A percentile compares a stretch with the other conserved stretches of the same genome.
These are phyloP conservation scores for Cervus canadensis DNA, from an alignment of 2,113 vertebrate genomes.

Conservation along the genomic window DNA sequence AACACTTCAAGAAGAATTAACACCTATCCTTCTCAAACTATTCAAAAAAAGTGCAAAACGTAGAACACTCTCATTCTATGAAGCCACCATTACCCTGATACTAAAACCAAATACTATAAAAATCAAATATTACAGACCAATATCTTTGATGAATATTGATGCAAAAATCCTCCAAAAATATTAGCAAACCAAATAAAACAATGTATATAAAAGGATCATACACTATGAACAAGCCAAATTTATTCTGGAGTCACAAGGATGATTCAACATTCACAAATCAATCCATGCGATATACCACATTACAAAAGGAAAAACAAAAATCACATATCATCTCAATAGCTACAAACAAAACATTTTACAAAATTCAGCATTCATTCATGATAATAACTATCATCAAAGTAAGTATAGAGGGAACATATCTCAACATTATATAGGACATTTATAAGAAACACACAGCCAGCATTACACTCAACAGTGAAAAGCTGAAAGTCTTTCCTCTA, in stretches of 20 bases:
- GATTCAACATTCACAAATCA: not conserved
- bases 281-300: not conserved
- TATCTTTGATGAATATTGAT: not conserved
- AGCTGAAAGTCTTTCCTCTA: not conserved
- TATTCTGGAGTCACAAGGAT: not conserved
- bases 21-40: not conserved
- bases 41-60: not conserved
- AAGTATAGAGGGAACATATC: not conserved
- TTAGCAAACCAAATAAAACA: not conserved
- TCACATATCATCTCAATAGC: not conserved
- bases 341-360: not conserved
- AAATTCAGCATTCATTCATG: not conserved
- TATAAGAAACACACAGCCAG: not conserved
- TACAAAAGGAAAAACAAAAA: not conserved
- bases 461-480: not conserved
- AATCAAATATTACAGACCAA: not conserved
- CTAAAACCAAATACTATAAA: not conserved
- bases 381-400: not conserved
- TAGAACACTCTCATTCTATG: not conserved
- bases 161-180: not conserved
- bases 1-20: not conserved
- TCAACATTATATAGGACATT: not conserved
- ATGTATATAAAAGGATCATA: not conserved
- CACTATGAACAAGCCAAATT: not conserved
- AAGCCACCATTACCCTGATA: not conserved